phyloP scores from a whole-genome alignment of 2,797 vertebrate genomes.

The Phalloptychus januarius region DNA sequence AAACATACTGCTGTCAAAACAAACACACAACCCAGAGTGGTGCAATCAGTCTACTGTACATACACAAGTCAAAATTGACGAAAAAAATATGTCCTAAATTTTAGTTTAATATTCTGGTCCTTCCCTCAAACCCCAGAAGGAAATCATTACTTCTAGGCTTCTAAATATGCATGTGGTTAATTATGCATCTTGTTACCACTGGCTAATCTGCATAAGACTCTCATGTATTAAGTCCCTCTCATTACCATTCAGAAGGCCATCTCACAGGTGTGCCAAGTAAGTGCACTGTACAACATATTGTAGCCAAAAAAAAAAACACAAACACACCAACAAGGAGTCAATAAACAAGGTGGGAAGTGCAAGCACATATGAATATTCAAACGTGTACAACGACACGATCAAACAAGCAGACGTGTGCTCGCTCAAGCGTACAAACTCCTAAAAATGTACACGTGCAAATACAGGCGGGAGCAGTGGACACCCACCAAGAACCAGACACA shows the following conservation, averaged over 20 bases:
- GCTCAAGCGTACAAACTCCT: conserved; percentile 33
- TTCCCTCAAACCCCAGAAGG: conserved; percentile 58
- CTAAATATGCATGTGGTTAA: conserved; percentile 78
- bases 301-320: conserved; percentile 28
- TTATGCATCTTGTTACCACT: conserved; percentile 77
- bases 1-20: conserved; percentile 12
- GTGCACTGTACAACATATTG: conserved; percentile 55
- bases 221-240: conserved; percentile 64
- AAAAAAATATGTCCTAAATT: conserved; percentile 23
- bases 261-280: conserved; percentile 69
- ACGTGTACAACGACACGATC: conserved; percentile 32
- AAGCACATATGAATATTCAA: conserved; percentile 13
- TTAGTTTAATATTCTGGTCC: conserved; percentile 59
- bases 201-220: conserved; percentile 74
- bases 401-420: conserved; percentile 49
- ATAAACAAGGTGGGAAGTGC: conserved; percentile 20
- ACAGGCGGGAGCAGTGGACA: conserved; percentile 37
- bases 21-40: conserved; percentile 9
- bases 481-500: conserved; percentile 46
- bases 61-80: conserved; percentile 1
- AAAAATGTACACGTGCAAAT: conserved; percentile 23
- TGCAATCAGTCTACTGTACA: conserved; percentile 6
- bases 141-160: conserved; percentile 66
- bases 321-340: conserved; percentile 12
- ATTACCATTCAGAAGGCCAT: conserved; percentile 65